These are phyloP conservation scores for Stratiolaelaps scimitus DNA, from an alignment of 1,140 invertebrate species.

Conservation along the genomic window DNA sequence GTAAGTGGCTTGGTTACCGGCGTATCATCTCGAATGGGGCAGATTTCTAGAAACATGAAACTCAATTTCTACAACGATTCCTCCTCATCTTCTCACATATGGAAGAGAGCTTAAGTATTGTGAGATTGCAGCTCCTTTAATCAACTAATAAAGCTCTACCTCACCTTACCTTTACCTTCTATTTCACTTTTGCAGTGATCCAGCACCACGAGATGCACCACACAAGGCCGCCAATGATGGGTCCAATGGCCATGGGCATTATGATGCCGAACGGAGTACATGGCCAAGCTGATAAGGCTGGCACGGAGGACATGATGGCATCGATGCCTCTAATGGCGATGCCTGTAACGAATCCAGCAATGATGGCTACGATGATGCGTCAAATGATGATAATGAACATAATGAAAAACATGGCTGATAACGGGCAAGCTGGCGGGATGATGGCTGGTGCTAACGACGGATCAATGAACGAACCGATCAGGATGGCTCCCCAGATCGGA, in stretches of 20 bases:
- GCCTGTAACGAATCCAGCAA: neutral
- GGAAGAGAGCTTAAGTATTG: neutral
- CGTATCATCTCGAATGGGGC: too few species aligned
- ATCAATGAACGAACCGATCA: too few species aligned
- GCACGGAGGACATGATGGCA: neutral
- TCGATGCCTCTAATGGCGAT: neutral
- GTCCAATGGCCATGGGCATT: too few species aligned
- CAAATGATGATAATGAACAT: conserved; percentile 17
- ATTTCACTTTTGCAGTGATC: conserved; percentile 19
- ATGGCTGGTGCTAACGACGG: neutral
- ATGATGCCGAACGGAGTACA: too few species aligned
- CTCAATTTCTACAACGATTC: too few species aligned
- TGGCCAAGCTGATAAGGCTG: neutral
- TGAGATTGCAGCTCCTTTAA: neutral
- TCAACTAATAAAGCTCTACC: neutral
- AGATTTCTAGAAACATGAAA: too few species aligned
- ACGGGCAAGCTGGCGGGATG: neutral
- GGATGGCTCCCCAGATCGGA: too few species aligned
- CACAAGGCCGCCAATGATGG: neutral
- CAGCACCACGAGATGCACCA: conserved; percentile 13
- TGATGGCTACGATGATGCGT: neutral
- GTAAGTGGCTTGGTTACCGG: too few species aligned
- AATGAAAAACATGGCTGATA: neutral
- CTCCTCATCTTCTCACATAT: too few species aligned
- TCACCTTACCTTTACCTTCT: neutral